These are phyloP conservation scores for Lampris megalopsis DNA, from an alignment of 2,113 vertebrate genomes.

Conservation along the genomic window DNA sequence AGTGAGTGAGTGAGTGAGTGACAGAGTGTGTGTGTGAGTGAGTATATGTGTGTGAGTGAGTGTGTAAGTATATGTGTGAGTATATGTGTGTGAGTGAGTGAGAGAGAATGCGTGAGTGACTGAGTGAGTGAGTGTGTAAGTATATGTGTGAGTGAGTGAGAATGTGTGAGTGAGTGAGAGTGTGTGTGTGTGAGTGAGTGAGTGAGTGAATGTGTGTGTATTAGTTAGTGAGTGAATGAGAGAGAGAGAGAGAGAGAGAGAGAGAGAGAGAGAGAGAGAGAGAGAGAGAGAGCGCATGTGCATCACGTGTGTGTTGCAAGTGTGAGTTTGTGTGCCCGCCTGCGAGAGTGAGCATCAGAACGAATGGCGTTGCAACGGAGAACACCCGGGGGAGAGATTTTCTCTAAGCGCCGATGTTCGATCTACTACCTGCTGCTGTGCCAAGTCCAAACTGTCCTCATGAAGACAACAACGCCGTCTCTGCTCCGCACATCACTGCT, in stretches of 20 bases:
- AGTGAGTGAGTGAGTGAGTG: neutral
- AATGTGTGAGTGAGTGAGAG: too few species aligned
- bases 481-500: conserved; percentile 57
- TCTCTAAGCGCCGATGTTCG: conserved; percentile 66
- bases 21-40: neutral
- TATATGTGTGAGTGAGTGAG: too few species aligned
- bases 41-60: neutral
- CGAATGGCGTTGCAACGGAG: conserved; percentile 66
- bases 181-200: too few species aligned
- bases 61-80: too few species aligned
- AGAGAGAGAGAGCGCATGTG: neutral
- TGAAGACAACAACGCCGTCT: conserved; percentile 71
- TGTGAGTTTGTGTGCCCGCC: conserved; percentile 30
- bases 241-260: neutral
- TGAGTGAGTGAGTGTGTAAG: too few species aligned
- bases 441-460: conserved; percentile 75
- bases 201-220: too few species aligned
- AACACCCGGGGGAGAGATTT: conserved; percentile 68
- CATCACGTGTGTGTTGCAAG: neutral
- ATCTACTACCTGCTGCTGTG: conserved; percentile 59
- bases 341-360: conserved; percentile 48
- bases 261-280: neutral
- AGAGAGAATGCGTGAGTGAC: too few species aligned
- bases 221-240: too few species aligned
- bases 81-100: too few species aligned